These are phyloP conservation scores for Nasua narica DNA, from an alignment of 2,797 vertebrate genomes.

Conservation along the genomic window DNA sequence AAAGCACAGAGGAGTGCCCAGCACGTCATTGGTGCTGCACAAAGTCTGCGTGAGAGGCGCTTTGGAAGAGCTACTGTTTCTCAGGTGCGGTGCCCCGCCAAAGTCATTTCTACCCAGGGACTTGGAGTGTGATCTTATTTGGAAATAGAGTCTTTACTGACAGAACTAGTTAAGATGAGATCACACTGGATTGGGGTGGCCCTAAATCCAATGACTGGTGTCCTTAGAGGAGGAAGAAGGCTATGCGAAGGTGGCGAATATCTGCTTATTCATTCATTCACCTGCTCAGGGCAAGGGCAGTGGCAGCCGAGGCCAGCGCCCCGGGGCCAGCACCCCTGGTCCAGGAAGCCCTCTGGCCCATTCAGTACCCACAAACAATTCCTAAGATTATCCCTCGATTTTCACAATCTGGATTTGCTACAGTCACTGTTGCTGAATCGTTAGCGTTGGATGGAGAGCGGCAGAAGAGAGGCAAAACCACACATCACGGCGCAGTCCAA, in stretches of 20 bases:
- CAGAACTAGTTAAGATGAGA: background rate
- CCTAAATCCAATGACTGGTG: background rate
- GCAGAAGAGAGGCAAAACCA: background rate
- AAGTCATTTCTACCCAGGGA: background rate
- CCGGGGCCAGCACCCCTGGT: accelerated
- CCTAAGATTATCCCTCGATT: too few species aligned
- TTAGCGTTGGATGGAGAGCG: accelerated
- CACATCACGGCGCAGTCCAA: accelerated
- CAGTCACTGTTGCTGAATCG: accelerated
- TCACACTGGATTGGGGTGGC: background rate
- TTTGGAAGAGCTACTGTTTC: accelerated
- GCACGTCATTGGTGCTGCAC: accelerated
- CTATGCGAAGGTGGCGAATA: accelerated
- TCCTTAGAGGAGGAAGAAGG: background rate
- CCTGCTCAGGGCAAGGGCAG: accelerated
- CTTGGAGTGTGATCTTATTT: background rate
- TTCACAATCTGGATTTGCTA: accelerated
- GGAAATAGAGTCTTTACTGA: background rate
- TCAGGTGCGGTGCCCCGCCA: accelerated
- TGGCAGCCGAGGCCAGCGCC: accelerated
- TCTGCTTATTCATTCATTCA: background rate
- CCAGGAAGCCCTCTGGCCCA: background rate
- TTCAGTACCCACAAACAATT: background rate
- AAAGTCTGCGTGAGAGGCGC: accelerated
- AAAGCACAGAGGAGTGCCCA: accelerated